These are phyloP conservation scores for Ceratotherium simum DNA, from an alignment of 2,113 vertebrate species.

Conservation along the genomic window DNA sequence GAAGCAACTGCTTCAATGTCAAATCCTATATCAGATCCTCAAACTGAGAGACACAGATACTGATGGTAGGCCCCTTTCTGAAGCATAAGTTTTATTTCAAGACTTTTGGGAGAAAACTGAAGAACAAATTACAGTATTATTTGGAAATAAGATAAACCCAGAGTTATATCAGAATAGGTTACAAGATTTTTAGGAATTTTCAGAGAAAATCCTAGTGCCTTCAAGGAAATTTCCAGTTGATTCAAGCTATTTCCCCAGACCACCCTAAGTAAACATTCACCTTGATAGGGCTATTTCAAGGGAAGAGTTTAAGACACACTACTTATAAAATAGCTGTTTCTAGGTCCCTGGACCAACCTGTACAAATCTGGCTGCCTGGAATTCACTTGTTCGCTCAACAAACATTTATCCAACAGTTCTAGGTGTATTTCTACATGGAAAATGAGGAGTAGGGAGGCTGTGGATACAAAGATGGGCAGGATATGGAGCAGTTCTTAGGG, in stretches of 20 bases:
- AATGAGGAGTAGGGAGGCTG: neutral
- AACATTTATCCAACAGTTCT: neutral
- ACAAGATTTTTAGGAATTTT: neutral
- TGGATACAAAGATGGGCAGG: neutral
- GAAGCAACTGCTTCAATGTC: neutral
- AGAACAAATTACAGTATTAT: neutral
- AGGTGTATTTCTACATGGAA: neutral
- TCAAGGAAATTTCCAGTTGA: neutral
- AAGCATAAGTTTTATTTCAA: neutral
- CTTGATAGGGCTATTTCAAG: neutral
- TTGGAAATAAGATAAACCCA: neutral
- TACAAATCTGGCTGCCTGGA: neutral
- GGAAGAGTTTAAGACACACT: neutral
- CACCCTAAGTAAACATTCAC: neutral
- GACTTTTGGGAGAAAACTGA: neutral
- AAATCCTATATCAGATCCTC: neutral
- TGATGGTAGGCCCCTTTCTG: neutral
- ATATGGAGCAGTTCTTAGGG: neutral
- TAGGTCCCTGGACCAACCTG: neutral
- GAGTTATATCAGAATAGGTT: neutral
- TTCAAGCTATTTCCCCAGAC: neutral
- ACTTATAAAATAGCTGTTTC: neutral
- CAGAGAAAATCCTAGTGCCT: neutral
- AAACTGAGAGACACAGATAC: neutral
- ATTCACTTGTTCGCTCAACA: neutral